phyloP scores from a whole-genome alignment of 2,113 vertebrate genomes.

The Eretmochelys imbricata region DNA sequence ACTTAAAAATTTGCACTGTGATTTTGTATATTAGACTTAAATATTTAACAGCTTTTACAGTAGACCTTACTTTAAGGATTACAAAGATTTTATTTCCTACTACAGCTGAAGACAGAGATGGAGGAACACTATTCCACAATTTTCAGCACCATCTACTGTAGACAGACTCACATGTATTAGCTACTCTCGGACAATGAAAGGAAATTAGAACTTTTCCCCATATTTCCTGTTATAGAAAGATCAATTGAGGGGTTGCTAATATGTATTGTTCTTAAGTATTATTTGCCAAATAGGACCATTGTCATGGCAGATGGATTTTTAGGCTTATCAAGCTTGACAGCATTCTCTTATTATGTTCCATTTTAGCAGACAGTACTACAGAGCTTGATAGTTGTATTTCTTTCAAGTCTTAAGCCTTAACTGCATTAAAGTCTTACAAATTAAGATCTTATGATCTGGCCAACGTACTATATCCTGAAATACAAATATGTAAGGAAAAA shows the following conservation, averaged over 20 bases:
- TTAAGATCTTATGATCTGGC: too few relatives aligned
- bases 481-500: too few relatives aligned
- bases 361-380: too few relatives aligned
- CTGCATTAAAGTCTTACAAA: too few relatives aligned
- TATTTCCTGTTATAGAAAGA: background rate
- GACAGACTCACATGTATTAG: background rate
- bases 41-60: background rate
- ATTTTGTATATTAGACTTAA: background rate
- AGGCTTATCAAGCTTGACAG: too few relatives aligned
- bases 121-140: background rate
- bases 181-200: background rate
- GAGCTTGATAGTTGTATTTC: too few relatives aligned
- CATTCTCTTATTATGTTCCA: too few relatives aligned
- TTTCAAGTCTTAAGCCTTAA: too few relatives aligned
- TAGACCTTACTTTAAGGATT: background rate
- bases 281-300: too few relatives aligned
- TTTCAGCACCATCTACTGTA: background rate
- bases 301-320: too few relatives aligned
- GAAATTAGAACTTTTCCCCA: background rate
- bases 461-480: too few relatives aligned
- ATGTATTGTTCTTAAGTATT: too few relatives aligned
- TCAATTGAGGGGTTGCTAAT: background rate
- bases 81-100: background rate
- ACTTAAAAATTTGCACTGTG: background rate
- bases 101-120: background rate